Conservation (phyloP, 1,140 invertebrate genomes). For the Papilio machaon region DNA sequence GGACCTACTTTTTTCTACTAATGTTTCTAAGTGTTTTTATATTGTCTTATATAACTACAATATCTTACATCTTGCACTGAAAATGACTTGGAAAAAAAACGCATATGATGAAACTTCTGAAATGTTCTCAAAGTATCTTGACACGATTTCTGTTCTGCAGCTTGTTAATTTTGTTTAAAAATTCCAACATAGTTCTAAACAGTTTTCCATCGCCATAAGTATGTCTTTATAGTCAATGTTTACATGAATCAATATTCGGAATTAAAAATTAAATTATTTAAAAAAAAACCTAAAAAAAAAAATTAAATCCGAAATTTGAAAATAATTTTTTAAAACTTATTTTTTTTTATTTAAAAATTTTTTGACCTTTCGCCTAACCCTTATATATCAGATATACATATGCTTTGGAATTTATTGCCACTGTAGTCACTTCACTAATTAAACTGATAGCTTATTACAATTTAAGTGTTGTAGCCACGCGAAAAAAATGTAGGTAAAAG, state of each 20-base stretch:
- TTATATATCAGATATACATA: too few species aligned
- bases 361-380: too few species aligned
- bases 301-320: too few species aligned
- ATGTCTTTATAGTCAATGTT: not conserved
- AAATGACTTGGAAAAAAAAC: conserved; percentile 14
- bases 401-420: not conserved
- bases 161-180: conserved; percentile 38
- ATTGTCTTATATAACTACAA: not conserved
- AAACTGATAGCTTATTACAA: not conserved
- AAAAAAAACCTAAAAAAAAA: too few species aligned
- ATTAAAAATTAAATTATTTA: too few species aligned
- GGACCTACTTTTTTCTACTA: not conserved
- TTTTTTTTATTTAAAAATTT: too few species aligned
- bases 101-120: conserved; percentile 32
- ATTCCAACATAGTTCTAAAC: conserved; percentile 25
- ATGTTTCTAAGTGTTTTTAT: not conserved
- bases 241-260: not conserved
- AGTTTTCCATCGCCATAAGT: conserved; percentile 21
- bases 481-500: not conserved
- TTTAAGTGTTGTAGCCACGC: conserved; percentile 4
- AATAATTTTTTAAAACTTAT: too few species aligned
- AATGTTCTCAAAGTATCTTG: conserved; percentile 38
- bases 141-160: conserved; percentile 32
- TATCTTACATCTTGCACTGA: not conserved
- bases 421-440: not conserved